Evolutionary conservation across 2,797 vertebrate species (phyloP), one percentile per base, ranked within the genome.

Genomic region (Nothura maculosa): DNA sequence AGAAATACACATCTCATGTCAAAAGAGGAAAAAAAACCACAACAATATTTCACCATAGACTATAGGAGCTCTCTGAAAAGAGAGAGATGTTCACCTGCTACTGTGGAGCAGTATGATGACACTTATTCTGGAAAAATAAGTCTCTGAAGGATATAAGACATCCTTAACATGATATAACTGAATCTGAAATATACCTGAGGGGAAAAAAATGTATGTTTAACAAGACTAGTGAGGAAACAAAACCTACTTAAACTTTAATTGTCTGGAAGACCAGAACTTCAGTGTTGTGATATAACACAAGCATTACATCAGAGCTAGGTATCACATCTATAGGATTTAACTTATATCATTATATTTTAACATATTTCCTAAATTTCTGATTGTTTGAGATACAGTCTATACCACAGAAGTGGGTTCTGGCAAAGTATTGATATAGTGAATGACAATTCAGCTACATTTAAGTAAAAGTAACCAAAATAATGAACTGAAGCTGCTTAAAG

Each of bases 181-280:
- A 55, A 73, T 58, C 25, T 22, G 58, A n/a, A 68, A 3, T 25
- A 2, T 30, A 22, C 0, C 0, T 47, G 24, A 40, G 9, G 9
- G 6, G 9, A 2, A 9, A 15, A 6, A 10, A 15, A 40, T 10
- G 28, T 1, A 1, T 55, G 30, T 20, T 69, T 47, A 50, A 43
- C 32, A 79, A 89, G 60, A 62, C 3, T 9, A 34, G 5, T 24
- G 9, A 62, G 43, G 34, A 78, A 7, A 21, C 10, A 73, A 66
- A 78, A 50, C 4, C 4, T 69, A 4, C 32, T 55, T 55, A n/a
- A 48, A 69, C 21, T 38, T 8, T 12, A n/a, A 42, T 54, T 48
- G 19, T 15, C 60, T 79, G 73, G 32, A 79, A 64, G 48, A 76
- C 4, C 24, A 42, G 55, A 64, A 15, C 10, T 22, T 8, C 25